Evolutionary conservation across 1,140 invertebrate species (phyloP).

Genomic region (Trichonephila clavata): DNA sequence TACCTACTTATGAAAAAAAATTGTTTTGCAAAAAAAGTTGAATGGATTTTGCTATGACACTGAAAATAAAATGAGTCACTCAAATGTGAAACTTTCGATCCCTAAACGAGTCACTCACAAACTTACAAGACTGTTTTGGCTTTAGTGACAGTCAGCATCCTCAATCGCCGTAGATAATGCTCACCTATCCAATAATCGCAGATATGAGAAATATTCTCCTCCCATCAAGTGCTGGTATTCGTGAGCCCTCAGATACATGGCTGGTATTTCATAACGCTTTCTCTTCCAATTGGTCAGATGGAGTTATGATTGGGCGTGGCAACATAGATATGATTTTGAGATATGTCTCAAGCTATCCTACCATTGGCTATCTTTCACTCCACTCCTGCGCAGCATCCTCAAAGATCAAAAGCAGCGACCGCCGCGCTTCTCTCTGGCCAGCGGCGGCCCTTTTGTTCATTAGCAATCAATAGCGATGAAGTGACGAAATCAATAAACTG

Average conservation of each 20-base stretch:
- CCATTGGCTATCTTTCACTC: conserved; percentile 41
- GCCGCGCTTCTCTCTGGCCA: conserved; percentile 10
- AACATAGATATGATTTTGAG: conserved; percentile 68
- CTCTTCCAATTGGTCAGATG: conserved; percentile 41
- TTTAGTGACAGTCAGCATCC: not conserved
- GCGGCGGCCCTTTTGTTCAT: conserved; percentile 34
- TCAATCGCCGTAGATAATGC: not conserved
- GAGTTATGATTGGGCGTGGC: conserved; percentile 67
- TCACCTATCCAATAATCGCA: not conserved
- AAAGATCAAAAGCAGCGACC: conserved; percentile 58
- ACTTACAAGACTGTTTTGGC: too few species aligned
- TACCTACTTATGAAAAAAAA: too few species aligned
- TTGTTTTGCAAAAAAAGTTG: too few species aligned
- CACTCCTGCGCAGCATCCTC: conserved; percentile 45
- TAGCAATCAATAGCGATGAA: conserved; percentile 69
- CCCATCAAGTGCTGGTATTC: not conserved
- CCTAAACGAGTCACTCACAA: too few species aligned
- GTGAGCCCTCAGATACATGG: not conserved
- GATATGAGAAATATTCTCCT: not conserved
- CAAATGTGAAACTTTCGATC: too few species aligned
- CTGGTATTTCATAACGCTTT: conserved; percentile 58
- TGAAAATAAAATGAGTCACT: too few species aligned
- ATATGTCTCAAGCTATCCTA: conserved; percentile 22
- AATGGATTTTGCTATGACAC: too few species aligned
- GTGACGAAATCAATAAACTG: conserved; percentile 29